Base-by-base conservation (phyloP, 1,140 invertebrate species). In the Caenorhabditis remanei region DNA sequence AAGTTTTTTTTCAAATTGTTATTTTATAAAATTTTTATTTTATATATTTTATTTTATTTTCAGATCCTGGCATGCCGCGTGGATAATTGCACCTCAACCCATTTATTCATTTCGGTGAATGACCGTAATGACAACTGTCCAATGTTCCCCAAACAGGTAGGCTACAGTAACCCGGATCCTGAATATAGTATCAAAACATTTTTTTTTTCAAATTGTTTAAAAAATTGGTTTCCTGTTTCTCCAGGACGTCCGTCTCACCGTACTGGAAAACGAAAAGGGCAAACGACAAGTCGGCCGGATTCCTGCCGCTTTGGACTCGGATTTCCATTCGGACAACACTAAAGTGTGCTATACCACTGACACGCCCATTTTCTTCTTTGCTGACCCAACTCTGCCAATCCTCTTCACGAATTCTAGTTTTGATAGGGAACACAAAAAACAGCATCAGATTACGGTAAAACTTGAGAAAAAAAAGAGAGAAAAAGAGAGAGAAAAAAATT, bases 51-150 rank as follows among this genome's bases (percentile, higher is more conserved):
- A 14, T 65, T 41, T 16, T 14, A 85, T 11, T 87, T 84, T 48
- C 79, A 82, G 86, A 65, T 79, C 32, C 53, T 84, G 2, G 50
- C 63, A 7, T 79, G 79, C 21, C 87, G 84, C 0, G 84, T 71
- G 2, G 43, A 53, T 65, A 88, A 85, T 50, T 88, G 83, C 40
- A 85, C 83, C 50, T 82, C 48, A 21, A 67, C 67, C 0, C 85
- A 85, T 75, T 40, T 85, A 1, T 85, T 85, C 85, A 85, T 85
- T 32, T 85, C 85, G 14, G 58, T 85, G 21, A 85, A 85, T 56
- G 85, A 85, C n/a, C 83, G 43, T 2, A 88, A 88, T 56, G 87
- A 88, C 46, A 88, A 88, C 46, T 88, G 87, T 53, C 87, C 87
- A 43, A 87, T 88, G 50, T 88, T 88, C 48, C 87, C 85, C 6